Base-by-base conservation (phyloP, 2,888 invertebrate species). In the Pseudococcus longispinus region DNA sequence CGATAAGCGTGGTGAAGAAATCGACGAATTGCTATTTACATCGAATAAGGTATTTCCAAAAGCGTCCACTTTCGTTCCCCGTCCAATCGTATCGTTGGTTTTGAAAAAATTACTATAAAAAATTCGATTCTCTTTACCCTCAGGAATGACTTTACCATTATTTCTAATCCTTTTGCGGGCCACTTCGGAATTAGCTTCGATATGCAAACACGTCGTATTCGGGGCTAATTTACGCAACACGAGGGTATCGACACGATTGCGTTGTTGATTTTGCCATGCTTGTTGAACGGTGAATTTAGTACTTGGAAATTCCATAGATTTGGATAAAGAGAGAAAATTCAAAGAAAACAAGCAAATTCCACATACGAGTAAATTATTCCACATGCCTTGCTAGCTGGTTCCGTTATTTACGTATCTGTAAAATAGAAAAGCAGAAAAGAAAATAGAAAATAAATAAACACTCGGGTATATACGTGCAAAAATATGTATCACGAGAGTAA, bases 321-420 rank as follows among this genome's bases (percentile, higher is more conserved):
- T 80, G 77, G 77, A 80, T 80, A 42, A 80, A 80, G 77, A 80
- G 77, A 80, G 77, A 80, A 42, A 42, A 80, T 80, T 80, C 77
- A 80, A 80, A 80, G 77, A 80, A 80, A 80, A 80, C 77, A 80
- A 80, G 77, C 77, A 80, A 80, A 80, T 80, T 80, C 77, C 77
- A 80, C 37, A 80, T 42, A 80, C 77, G 37, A 80, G 42, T 42
- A 80, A 80, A 80, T 80, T 80, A 80, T 80, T 80, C 77, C 77
- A 80, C 77, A 80, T 80, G 77, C 77, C 77, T 80, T 80, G 77
- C 32, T 42, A 80, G 77, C 77, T 80, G 37, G 77, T 80, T 42
- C 77, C 77, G 77, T 80, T 37, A 42, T 80, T 80, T 80, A n/a
- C 42, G 77, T 80, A 80, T 80, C 77, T 80, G 77, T 80, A 80